These are phyloP conservation scores for Drosophila seguyi DNA, from an alignment of 1,140 invertebrate genomes.

Conservation along the genomic window DNA sequence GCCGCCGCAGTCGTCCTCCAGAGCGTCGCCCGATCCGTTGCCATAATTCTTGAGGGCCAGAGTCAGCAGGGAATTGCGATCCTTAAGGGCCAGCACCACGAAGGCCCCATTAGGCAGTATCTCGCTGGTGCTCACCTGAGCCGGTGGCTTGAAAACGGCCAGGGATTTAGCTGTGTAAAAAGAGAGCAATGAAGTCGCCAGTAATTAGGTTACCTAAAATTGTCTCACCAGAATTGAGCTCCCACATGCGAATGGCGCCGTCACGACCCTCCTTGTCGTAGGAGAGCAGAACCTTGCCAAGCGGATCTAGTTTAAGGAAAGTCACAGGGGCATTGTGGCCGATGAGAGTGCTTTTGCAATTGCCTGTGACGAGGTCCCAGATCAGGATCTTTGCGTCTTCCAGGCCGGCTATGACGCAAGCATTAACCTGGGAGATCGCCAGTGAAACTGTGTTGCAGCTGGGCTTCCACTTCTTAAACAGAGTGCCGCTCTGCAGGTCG, in stretches of 20 bases:
- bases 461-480: conserved; percentile 96
- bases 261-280: conserved; percentile 90
- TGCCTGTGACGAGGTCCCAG: conserved; percentile 94
- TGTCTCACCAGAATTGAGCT: conserved; percentile 89
- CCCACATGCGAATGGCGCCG: conserved; percentile 91
- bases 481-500: conserved; percentile 95
- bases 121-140: conserved; percentile 91
- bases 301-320: conserved; percentile 89
- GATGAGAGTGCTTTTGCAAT: conserved; percentile 86
- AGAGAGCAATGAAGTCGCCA: background rate
- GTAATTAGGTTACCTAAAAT: background rate
- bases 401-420: conserved; percentile 93
- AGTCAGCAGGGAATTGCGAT: conserved; percentile 88
- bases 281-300: conserved; percentile 90
- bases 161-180: conserved; percentile 88
- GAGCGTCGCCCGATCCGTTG: conserved; percentile 44
- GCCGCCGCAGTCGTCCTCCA: conserved; percentile 78
- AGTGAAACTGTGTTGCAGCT: conserved; percentile 91
- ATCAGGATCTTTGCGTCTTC: conserved; percentile 93
- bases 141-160: conserved; percentile 91
- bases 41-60: conserved; percentile 87
- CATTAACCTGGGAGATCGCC: conserved; percentile 92
- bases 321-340: conserved; percentile 92
- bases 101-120: conserved; percentile 90
- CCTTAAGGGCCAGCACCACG: conserved; percentile 89